Evolutionary conservation across 2,888 invertebrate species (phyloP).

Genomic region (Teleiodes luculella): DNA sequence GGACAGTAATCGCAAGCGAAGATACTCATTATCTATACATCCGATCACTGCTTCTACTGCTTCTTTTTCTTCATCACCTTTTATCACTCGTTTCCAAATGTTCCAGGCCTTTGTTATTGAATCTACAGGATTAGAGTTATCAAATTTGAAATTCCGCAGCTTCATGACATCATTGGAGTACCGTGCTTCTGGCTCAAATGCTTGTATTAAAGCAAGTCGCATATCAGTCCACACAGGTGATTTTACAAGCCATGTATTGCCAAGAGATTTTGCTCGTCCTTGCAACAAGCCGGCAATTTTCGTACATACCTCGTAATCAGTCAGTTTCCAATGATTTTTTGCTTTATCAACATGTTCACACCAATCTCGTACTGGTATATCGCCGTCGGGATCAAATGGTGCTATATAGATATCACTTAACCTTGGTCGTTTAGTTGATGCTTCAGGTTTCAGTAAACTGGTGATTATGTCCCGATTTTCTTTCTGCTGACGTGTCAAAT

Average conservation of each 20-base stretch:
- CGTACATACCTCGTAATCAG: constrained; percentile 19
- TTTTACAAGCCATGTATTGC: not conserved
- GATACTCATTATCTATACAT: constrained; percentile 16
- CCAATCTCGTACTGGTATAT: constrained; percentile 17
- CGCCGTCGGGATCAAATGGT: not conserved
- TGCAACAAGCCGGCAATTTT: constrained; percentile 18
- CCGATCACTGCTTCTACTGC: constrained; percentile 15
- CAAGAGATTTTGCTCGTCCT: constrained; percentile 13
- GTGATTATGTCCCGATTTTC: not conserved
- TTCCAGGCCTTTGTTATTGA: constrained; percentile 17
- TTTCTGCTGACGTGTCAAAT: not conserved
- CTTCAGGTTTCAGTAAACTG: not conserved
- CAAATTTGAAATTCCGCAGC: constrained; percentile 19
- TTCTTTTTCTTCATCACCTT: constrained; percentile 16
- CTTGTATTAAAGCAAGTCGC: constrained; percentile 17
- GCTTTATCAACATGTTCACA: constrained; percentile 18
- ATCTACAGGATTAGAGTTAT: constrained; percentile 11
- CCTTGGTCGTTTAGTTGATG: not conserved
- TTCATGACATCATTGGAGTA: constrained; percentile 21
- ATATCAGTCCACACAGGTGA: constrained; percentile 6
- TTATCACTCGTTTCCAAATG: constrained; percentile 16
- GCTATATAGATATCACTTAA: not conserved
- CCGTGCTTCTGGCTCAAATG: constrained; percentile 22
- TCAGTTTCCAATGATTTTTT: constrained; percentile 15
- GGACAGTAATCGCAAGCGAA: constrained; percentile 12